These are phyloP conservation scores for Drosophila affinis DNA, from an alignment of 2,888 invertebrate genomes.

Conservation along the genomic window DNA sequence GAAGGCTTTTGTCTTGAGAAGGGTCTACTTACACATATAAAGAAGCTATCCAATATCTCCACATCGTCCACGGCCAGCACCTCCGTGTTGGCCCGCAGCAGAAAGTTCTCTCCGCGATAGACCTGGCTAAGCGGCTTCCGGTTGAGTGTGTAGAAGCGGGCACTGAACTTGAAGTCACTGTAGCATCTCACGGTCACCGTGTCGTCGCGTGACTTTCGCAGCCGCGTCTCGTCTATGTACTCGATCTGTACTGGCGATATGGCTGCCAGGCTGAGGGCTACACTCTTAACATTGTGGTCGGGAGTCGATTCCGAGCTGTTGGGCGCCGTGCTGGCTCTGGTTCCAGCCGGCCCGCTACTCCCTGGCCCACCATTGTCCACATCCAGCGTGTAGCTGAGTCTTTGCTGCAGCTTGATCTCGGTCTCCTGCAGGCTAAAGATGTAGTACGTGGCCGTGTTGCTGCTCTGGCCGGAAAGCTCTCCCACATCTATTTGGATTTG, in stretches of 20 bases:
- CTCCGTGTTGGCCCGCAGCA: conserved; percentile 82
- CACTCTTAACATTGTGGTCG: conserved; percentile 63
- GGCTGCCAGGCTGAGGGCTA: conserved; percentile 53
- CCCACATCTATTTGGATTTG: conserved; percentile 83
- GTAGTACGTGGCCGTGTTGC: conserved; percentile 81
- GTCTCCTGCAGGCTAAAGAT: conserved; percentile 82
- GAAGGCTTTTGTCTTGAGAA: background rate
- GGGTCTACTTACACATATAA: conserved; percentile 82
- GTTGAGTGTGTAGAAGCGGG: conserved; percentile 82
- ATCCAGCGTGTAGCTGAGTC: conserved; percentile 82
- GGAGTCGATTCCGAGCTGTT: conserved; percentile 80
- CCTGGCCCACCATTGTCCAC: conserved; percentile 61
- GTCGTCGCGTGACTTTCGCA: conserved; percentile 82
- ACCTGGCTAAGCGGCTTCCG: conserved; percentile 79
- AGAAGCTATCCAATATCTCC: conserved; percentile 83
- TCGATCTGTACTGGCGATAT: conserved; percentile 82
- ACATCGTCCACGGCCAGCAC: conserved; percentile 79
- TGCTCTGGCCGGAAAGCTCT: conserved; percentile 80
- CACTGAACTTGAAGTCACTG: conserved; percentile 81
- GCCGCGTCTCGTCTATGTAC: conserved; percentile 79
- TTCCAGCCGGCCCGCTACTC: conserved; percentile 23
- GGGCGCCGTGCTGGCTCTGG: conserved; percentile 50
- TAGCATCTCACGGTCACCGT: conserved; percentile 78
- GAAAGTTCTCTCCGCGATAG: conserved; percentile 83
- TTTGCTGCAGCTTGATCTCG: conserved; percentile 81